These are phyloP conservation scores for Brachylomia viminalis DNA, from an alignment of 2,888 invertebrate species.

Conservation along the genomic window DNA sequence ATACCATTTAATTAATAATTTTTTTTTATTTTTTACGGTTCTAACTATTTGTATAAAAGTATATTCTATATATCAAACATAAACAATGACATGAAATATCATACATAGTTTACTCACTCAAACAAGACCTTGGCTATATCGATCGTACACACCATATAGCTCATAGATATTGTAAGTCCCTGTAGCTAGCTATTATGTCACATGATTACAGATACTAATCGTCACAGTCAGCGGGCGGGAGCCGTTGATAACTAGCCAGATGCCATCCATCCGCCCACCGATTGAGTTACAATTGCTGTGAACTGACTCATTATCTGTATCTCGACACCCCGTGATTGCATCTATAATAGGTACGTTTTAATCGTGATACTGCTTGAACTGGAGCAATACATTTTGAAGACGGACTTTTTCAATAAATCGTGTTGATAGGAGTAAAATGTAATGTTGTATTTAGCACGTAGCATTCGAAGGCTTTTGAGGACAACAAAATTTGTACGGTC, in stretches of 20 bases:
- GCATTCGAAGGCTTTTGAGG: too few species aligned
- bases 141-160: not conserved
- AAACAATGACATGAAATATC: not conserved
- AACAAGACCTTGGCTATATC: not conserved
- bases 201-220: conserved; percentile 63
- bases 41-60: not conserved
- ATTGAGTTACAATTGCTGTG: conserved; percentile 79
- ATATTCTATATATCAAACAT: too few species aligned
- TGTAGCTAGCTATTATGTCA: conserved; percentile 38
- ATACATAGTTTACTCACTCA: not conserved
- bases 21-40: too few species aligned
- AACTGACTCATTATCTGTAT: conserved; percentile 60
- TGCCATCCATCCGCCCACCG: conserved; percentile 83
- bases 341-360: conserved; percentile 30
- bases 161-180: not conserved
- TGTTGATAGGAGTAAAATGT: not conserved
- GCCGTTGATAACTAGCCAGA: conserved; percentile 82
- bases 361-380: conserved; percentile 18
- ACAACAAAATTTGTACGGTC: not conserved
- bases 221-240: conserved; percentile 72
- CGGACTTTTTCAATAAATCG: not conserved
- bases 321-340: conserved; percentile 55
- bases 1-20: not conserved
- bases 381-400: not conserved
- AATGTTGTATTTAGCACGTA: not conserved